phyloP scores from a whole-genome alignment of 1,140 invertebrate species.

The Drosophila leontia region DNA sequence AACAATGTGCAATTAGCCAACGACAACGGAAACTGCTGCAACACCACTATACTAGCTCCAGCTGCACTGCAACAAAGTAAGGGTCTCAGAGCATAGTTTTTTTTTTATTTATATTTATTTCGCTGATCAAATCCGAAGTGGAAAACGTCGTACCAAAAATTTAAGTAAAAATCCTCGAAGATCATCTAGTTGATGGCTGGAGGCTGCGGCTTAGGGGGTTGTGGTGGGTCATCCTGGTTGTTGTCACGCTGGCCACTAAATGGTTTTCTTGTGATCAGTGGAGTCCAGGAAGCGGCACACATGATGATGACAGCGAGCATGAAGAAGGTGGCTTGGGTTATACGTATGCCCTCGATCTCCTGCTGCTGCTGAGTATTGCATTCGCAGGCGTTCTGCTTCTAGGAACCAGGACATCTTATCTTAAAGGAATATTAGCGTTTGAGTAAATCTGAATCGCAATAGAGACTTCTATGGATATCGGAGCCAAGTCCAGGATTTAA shows the following conservation, averaged over 20 bases:
- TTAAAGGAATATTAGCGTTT: neutral
- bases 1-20: constrained; percentile 78
- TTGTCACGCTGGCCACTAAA: too few species aligned
- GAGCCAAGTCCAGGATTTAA: neutral
- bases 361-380: neutral
- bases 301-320: neutral
- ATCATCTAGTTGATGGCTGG: neutral
- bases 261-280: neutral
- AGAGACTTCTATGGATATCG: neutral
- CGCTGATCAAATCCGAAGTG: too few species aligned
- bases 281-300: neutral
- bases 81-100: neutral
- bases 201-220: neutral
- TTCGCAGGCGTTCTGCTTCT: rapidly evolving
- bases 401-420: neutral
- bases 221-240: neutral
- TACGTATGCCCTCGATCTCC: neutral
- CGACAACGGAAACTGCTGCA: constrained; percentile 42
- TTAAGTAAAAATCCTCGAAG: neutral
- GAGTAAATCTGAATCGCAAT: neutral
- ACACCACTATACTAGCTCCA: constrained; percentile 4
- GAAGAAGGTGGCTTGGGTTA: neutral
- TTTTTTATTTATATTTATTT: neutral
- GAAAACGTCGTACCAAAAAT: neutral
- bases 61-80: neutral